Conservation (phyloP, 2,113 vertebrate genomes). For the Psammodynastes pulverulentus region DNA sequence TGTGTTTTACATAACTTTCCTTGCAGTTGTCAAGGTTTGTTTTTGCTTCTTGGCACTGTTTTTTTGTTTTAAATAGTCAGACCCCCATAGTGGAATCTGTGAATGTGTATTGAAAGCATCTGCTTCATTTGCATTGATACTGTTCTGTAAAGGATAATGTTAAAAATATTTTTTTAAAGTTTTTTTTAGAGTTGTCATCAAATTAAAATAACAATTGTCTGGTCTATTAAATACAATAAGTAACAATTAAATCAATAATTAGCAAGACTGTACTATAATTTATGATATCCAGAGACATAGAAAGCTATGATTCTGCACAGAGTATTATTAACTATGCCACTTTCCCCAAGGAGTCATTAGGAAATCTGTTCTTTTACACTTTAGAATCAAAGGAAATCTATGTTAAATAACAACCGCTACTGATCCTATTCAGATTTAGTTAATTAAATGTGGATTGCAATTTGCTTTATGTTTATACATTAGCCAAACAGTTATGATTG, state of each 20-base stretch:
- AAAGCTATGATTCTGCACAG: constrained; percentile 54
- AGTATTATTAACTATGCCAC: constrained; percentile 45
- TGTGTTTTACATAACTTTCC: background rate
- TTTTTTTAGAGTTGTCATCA: constrained; percentile 32
- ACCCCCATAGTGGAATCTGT: constrained; percentile 20
- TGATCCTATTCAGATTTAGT: constrained; percentile 12
- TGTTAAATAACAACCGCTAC: background rate
- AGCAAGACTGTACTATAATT: background rate
- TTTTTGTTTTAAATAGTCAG: constrained; percentile 29
- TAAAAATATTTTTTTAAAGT: constrained; percentile 36
- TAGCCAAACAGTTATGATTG: background rate
- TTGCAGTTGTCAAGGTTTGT: background rate
- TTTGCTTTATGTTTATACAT: constrained; percentile 18
- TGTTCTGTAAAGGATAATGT: constrained; percentile 25
- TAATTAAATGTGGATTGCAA: constrained; percentile 35
- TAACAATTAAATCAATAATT: background rate
- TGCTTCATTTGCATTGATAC: constrained; percentile 53
- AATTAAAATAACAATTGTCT: background rate
- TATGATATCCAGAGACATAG: constrained; percentile 25
- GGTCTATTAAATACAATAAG: constrained; percentile 47
- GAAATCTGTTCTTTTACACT: background rate
- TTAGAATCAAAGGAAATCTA: constrained; percentile 25
- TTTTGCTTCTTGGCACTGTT: background rate
- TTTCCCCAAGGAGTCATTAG: constrained; percentile 37
- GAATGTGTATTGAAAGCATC: constrained; percentile 22